Conservation (phyloP, 2,113 vertebrate genomes). For the Columbina picui region DNA sequence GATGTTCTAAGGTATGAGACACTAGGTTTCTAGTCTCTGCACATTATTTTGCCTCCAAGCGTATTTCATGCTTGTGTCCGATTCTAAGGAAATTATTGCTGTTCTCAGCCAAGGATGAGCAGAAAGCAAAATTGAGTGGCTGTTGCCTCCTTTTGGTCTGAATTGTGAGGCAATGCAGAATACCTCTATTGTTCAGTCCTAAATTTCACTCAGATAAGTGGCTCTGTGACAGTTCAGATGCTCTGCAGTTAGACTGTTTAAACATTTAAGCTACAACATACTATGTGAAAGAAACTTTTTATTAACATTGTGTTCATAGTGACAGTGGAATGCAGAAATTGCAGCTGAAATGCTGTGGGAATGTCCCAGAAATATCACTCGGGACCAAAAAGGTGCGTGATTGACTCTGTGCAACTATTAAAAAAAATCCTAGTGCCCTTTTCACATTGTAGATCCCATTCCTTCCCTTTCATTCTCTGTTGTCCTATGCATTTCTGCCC, state of each 20-base stretch:
- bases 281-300: neutral
- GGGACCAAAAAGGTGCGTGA: neutral
- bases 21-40: neutral
- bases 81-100: neutral
- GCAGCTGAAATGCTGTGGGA: neutral
- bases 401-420: neutral
- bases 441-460: neutral
- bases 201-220: neutral
- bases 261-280: neutral
- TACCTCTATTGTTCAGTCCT: neutral
- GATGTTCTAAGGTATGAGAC: neutral
- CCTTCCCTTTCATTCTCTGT: neutral
- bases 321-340: neutral
- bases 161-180: neutral
- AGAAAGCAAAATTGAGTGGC: slow-evolving; percentile 2
- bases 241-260: neutral
- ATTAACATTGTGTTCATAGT: neutral
- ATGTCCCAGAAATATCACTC: neutral
- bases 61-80: neutral
- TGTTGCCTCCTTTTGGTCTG: slow-evolving; percentile 41
- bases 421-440: neutral
- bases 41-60: neutral
- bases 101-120: neutral
- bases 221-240: neutral
- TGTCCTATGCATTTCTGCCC: neutral